Percentiles rank a stretch among this genome's conserved stretches.
Conservation (phyloP, 2,113 vertebrate genomes). For the Beaufortia kweichowensis region DNA sequence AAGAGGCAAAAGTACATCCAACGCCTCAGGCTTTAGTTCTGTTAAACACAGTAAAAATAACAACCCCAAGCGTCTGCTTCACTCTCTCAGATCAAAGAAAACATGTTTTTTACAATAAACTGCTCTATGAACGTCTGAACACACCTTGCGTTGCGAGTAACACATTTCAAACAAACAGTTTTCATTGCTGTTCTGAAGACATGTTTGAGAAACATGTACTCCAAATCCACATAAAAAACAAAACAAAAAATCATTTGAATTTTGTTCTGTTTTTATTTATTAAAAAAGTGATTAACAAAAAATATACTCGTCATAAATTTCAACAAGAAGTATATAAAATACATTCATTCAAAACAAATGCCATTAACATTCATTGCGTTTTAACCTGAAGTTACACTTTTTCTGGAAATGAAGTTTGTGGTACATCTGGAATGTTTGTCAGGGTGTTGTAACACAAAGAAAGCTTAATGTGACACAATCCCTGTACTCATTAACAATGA, state of each 20-base stretch:
- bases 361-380: constrained; percentile 52
- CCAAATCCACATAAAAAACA: too few species aligned
- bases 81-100: neutral
- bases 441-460: constrained; percentile 63
- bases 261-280: constrained; percentile 59
- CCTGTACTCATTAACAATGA: constrained; percentile 49
- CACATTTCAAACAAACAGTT: neutral
- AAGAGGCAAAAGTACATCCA: constrained; percentile 6
- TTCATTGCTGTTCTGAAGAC: neutral
- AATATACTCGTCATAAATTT: constrained; percentile 39
- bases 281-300: constrained; percentile 66
- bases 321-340: constrained; percentile 65
- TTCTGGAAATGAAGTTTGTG: constrained; percentile 65
- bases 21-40: neutral
- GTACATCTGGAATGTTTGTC: constrained; percentile 74
- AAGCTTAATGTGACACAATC: constrained; percentile 51
- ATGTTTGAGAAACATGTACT: too few species aligned
- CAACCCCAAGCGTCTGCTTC: neutral
- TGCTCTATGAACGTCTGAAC: neutral
- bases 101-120: neutral
- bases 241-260: neutral
- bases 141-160: neutral
- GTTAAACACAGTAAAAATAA: constrained; percentile 13
- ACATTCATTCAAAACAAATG: constrained; percentile 64
- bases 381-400: constrained; percentile 65